Percentiles rank a stretch among this genome's conserved stretches.
These are phyloP conservation scores for Hemicrepidius hirtus DNA, from an alignment of 2,888 invertebrate species.

Conservation along the genomic window DNA sequence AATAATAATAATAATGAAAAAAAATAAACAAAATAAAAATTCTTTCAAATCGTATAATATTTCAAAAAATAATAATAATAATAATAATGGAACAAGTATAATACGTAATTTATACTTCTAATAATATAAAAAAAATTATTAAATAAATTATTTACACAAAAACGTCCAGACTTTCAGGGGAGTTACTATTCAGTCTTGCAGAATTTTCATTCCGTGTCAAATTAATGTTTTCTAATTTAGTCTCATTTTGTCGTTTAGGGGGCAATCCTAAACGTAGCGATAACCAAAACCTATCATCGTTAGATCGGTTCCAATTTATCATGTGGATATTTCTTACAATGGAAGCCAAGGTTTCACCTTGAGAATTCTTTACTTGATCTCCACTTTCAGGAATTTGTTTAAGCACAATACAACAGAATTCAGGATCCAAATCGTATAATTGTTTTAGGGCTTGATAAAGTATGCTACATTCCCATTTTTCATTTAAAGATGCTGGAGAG, in stretches of 20 bases:
- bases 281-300: conserved; percentile 77
- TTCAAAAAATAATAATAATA: conserved; percentile 52
- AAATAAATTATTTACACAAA: conserved; percentile 64
- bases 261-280: conserved; percentile 79
- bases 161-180: conserved; percentile 64
- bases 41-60: background rate
- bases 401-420: conserved; percentile 69
- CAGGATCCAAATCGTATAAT: conserved; percentile 66
- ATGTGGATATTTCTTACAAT: conserved; percentile 72
- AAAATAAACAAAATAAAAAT: conserved; percentile 17
- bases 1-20: too few species aligned
- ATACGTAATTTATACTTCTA: conserved; percentile 38
- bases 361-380: conserved; percentile 68
- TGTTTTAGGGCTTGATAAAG: conserved; percentile 72
- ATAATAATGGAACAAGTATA: conserved; percentile 42
- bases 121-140: conserved; percentile 49
- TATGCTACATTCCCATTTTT: conserved; percentile 71
- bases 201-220: conserved; percentile 55
- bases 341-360: conserved; percentile 74
- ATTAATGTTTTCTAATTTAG: conserved; percentile 46
- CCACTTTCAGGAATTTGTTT: conserved; percentile 69
- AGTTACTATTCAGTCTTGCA: conserved; percentile 65
- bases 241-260: conserved; percentile 66
- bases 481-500: conserved; percentile 72
- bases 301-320: conserved; percentile 72